Evolutionary conservation across 2,888 invertebrate species (phyloP).

Genomic region (Bellardia pandia): DNA sequence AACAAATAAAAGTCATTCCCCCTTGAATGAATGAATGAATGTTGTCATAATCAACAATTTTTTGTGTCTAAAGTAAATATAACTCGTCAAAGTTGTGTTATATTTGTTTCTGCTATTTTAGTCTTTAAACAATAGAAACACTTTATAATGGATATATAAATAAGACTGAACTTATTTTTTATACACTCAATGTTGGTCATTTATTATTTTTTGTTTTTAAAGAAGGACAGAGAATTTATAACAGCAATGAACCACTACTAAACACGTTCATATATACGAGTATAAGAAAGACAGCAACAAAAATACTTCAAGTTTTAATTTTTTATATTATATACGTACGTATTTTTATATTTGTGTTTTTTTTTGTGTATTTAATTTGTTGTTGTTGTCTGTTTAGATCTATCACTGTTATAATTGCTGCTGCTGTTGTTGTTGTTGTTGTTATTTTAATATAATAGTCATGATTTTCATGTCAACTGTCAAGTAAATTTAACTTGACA

Average conservation of each 20-base stretch:
- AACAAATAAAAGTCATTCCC: neutral
- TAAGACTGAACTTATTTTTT: slow-evolving; percentile 42
- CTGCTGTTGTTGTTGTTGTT: slow-evolving; percentile 30
- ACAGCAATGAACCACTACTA: neutral
- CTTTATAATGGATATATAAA: slow-evolving; percentile 30
- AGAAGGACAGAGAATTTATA: neutral
- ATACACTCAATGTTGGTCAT: slow-evolving; percentile 37
- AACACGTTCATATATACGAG: too few species aligned
- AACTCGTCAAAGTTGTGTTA: neutral
- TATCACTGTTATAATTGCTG: slow-evolving; percentile 28
- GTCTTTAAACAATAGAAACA: neutral
- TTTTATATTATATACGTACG: neutral
- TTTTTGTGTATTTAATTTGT: neutral
- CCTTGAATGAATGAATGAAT: too few species aligned
- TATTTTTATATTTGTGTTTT: neutral
- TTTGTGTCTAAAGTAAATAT: slow-evolving; percentile 17
- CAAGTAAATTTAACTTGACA: slow-evolving; percentile 68
- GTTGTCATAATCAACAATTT: neutral
- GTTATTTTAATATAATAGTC: slow-evolving; percentile 65
- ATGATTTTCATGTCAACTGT: slow-evolving; percentile 74
- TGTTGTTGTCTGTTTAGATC: slow-evolving; percentile 10
- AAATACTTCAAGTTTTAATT: slow-evolving; percentile 7
- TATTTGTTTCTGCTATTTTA: neutral
- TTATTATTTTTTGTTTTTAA: slow-evolving; percentile 6
- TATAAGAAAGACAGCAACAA: neutral